These are phyloP conservation scores for Bovichtus variegatus DNA, from an alignment of 2,797 vertebrate species.

Conservation along the genomic window DNA sequence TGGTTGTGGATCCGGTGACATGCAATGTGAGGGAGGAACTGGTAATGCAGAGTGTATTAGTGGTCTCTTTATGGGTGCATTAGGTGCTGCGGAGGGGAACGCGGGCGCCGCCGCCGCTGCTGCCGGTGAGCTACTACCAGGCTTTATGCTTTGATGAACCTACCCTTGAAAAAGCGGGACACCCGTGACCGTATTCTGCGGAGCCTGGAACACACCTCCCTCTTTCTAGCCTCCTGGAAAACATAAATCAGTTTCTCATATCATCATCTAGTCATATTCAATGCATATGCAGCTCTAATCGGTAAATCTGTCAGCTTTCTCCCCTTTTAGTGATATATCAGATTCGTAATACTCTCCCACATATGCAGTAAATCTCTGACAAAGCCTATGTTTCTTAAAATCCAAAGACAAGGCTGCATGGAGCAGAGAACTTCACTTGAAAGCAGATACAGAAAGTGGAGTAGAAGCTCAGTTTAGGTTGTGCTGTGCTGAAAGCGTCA, in stretches of 20 bases:
- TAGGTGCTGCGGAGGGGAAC: constrained; percentile 75
- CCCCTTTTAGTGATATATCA: constrained; percentile 79
- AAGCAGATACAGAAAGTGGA: constrained; percentile 43
- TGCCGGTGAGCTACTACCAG: constrained; percentile 67
- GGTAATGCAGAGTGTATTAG: constrained; percentile 81
- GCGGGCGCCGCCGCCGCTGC: constrained; percentile 45
- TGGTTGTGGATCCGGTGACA: constrained; percentile 77
- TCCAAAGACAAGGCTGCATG: constrained; percentile 45
- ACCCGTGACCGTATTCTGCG: constrained; percentile 71
- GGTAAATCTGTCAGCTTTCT: constrained; percentile 82
- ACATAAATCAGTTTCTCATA: constrained; percentile 87
- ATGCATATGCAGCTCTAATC: constrained; percentile 85
- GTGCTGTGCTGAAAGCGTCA: constrained; percentile 48
- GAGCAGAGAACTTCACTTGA: constrained; percentile 64
- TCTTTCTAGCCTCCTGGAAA: constrained; percentile 79
- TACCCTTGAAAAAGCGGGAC: constrained; percentile 83
- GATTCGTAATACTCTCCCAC: constrained; percentile 77
- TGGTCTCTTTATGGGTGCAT: constrained; percentile 82
- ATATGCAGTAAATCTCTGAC: constrained; percentile 79
- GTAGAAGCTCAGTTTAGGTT: constrained; percentile 42
- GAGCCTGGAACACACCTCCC: constrained; percentile 70
- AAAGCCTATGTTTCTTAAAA: constrained; percentile 71
- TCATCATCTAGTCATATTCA: constrained; percentile 86
- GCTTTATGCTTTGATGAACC: constrained; percentile 83
- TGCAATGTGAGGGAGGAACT: constrained; percentile 72